Evolutionary conservation across 2,888 invertebrate genomes (phyloP).

Genomic region (Erebia aethiops): DNA sequence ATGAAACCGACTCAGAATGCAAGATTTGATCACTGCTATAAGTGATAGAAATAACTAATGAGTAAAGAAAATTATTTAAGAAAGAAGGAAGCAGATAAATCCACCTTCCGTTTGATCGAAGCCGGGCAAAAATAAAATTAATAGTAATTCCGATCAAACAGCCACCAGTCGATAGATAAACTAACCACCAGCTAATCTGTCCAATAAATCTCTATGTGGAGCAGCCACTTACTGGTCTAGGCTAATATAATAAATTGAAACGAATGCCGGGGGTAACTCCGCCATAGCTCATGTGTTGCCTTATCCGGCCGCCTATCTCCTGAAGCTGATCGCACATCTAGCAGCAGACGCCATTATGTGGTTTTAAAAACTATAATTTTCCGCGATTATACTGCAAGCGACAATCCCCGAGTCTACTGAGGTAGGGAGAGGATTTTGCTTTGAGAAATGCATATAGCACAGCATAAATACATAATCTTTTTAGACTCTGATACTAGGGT

Average conservation of each 20-base stretch:
- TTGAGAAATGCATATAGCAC: too few relatives aligned
- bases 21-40: too few relatives aligned
- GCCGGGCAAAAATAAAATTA: not conserved
- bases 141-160: conserved; percentile 28
- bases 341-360: not conserved
- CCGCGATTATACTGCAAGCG: too few relatives aligned
- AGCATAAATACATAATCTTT: too few relatives aligned
- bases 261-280: conserved; percentile 40
- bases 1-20: too few relatives aligned
- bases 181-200: conserved; percentile 37
- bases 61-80: not conserved
- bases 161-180: conserved; percentile 30
- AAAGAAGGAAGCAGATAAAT: not conserved
- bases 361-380: not conserved
- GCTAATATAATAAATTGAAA: conserved; percentile 45
- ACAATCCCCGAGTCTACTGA: not conserved
- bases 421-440: too few relatives aligned
- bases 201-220: conserved; percentile 41
- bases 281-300: conserved; percentile 42
- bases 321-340: conserved; percentile 34
- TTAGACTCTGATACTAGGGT: too few relatives aligned
- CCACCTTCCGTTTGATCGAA: not conserved
- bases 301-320: conserved; percentile 38
- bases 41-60: not conserved
- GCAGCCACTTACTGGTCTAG: conserved; percentile 43